phyloP scores from a whole-genome alignment of 2,113 vertebrate species.

The Prietella phreatophila region DNA sequence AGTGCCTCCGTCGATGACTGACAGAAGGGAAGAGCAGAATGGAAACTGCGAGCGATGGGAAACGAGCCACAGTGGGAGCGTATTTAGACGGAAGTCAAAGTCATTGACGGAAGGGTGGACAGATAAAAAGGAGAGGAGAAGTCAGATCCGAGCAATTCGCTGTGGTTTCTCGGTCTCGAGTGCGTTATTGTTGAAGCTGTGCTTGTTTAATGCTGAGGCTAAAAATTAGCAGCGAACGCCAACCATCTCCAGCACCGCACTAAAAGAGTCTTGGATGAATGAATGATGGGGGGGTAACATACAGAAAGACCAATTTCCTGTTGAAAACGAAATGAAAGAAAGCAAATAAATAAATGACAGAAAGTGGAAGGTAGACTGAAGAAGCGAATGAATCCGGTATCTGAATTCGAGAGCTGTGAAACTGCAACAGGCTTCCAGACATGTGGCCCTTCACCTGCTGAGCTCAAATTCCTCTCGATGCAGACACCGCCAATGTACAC shows the following conservation, averaged over 20 bases:
- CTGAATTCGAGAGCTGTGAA: constrained; percentile 1
- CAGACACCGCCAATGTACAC: constrained; percentile 38
- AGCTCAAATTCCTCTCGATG: constrained; percentile 41
- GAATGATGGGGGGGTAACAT: too few species aligned
- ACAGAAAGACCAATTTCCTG: too few species aligned
- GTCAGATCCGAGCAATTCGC: neutral
- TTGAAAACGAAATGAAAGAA: neutral
- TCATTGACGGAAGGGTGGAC: neutral
- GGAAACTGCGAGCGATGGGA: neutral
- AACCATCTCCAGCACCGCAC: neutral
- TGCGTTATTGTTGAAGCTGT: neutral
- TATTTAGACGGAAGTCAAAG: neutral
- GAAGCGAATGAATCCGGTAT: neutral
- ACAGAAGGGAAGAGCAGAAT: neutral
- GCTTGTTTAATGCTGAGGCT: too few species aligned
- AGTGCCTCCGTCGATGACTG: neutral
- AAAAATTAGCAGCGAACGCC: neutral
- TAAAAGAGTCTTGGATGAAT: neutral
- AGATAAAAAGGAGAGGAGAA: neutral
- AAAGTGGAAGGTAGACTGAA: neutral
- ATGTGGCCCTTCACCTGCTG: constrained; percentile 66
- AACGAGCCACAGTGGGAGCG: neutral
- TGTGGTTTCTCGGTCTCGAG: neutral
- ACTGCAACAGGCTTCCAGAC: constrained; percentile 41
- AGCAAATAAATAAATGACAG: neutral